Evolutionary conservation across 2,888 invertebrate genomes (phyloP).

Genomic region (Epinotia demarniana): DNA sequence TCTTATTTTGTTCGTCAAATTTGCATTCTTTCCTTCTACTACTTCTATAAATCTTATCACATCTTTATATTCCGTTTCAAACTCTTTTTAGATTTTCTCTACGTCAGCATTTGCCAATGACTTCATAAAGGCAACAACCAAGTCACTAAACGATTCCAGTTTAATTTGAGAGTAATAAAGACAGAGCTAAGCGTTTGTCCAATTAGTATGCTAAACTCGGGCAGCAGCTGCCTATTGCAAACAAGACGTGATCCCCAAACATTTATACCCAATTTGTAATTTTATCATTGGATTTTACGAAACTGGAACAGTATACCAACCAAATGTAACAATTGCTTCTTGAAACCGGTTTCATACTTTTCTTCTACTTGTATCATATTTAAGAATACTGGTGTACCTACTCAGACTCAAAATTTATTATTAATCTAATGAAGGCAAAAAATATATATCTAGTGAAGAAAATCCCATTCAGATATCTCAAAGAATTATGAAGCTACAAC

Average conservation of each 20-base stretch:
- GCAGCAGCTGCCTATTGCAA: not conserved
- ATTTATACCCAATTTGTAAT: slow-evolving; percentile 3
- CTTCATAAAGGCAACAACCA: not conserved
- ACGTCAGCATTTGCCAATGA: not conserved
- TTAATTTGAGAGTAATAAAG: not conserved
- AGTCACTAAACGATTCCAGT: not conserved
- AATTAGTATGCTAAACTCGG: slow-evolving; percentile 11
- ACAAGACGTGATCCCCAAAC: slow-evolving; percentile 14
- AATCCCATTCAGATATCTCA: too few species aligned
- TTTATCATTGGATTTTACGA: not conserved
- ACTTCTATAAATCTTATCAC: too few species aligned
- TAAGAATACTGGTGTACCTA: too few species aligned
- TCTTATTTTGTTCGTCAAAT: not conserved
- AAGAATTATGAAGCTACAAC: too few species aligned
- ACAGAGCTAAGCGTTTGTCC: not conserved
- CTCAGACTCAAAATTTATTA: too few species aligned
- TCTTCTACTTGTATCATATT: too few species aligned
- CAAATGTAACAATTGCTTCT: too few species aligned
- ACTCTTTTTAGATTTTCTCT: not conserved
- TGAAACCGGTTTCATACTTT: too few species aligned
- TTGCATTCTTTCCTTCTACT: not conserved
- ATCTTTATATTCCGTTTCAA: not conserved
- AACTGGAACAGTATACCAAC: not conserved
- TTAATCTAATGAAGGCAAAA: too few species aligned
- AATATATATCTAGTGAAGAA: too few species aligned